A percentile compares a stretch with the other conserved stretches of the same genome.
Conservation (phyloP, 2,888 invertebrate species). For the Cryptocephalus primarius region DNA sequence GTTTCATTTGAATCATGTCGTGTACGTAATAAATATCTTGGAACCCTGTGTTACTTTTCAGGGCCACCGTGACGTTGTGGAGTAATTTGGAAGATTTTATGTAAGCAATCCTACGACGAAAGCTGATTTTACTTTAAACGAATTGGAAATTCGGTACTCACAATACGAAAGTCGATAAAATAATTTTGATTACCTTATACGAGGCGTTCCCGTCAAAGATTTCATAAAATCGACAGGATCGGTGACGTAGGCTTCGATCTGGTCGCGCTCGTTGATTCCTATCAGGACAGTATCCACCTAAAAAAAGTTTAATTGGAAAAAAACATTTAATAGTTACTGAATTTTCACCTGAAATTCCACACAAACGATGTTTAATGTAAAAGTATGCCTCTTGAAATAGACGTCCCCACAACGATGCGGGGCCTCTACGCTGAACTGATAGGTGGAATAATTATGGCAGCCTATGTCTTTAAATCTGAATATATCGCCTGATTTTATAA, state of each 20-base stretch:
- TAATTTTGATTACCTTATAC: slow-evolving; percentile 41
- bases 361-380: slow-evolving; percentile 21
- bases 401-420: slow-evolving; percentile 29
- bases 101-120: slow-evolving; percentile 30
- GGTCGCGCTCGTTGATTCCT: slow-evolving; percentile 32
- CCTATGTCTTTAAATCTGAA: slow-evolving; percentile 29
- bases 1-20: slow-evolving; percentile 22
- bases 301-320: slow-evolving; percentile 5
- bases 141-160: background rate
- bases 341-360: slow-evolving; percentile 27
- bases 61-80: slow-evolving; percentile 30
- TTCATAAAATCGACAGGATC: slow-evolving; percentile 48
- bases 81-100: slow-evolving; percentile 25
- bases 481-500: slow-evolving; percentile 25
- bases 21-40: slow-evolving; percentile 46
- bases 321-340: background rate
- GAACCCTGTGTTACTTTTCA: slow-evolving; percentile 29
- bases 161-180: background rate
- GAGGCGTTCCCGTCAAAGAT: slow-evolving; percentile 50
- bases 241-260: slow-evolving; percentile 42
- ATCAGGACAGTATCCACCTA: slow-evolving; percentile 36
- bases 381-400: slow-evolving; percentile 21
- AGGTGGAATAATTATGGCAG: slow-evolving; percentile 26
- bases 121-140: background rate
- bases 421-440: slow-evolving; percentile 28